Evolutionary conservation across 1,140 invertebrate genomes (phyloP), one percentile per base, ranked within the genome.

Genomic region (Zeugodacus cucurbitae): DNA sequence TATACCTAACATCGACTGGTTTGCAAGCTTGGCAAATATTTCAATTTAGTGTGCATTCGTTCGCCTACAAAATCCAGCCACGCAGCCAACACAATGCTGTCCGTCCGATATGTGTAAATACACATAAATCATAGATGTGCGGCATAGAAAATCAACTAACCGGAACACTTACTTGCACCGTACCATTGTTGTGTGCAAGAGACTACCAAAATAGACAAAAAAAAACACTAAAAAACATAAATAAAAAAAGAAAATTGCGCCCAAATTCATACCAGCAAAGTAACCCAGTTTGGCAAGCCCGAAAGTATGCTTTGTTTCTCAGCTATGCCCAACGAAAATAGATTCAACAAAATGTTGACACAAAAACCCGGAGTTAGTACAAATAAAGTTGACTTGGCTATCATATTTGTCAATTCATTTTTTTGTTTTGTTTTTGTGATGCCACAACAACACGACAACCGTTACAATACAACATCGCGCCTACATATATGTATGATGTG

Each of bases 71-170:
- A 5, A 34, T 32, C 62, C 62, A 32, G 29, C 70, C n/a, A 10
- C 26, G 41, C 41, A 48, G 22, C 34, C 74, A 82, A 82, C n/a
- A 82, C 44, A 82, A 82, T 82, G 74, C 74, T 82, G 41, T 48
- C 22, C 29, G 26, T 14, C 5, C 41, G 34, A 22, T 14, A 26
- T 29, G 20, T 29, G 41, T 48, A 82, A 82, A 82, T 29, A 54
- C 26, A 48, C 74, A 82, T 82, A 82, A 82, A 82, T 82, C 74
- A 82, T 82, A 82, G 41, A 82, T 82, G 26, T 82, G 11, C 26
- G 48, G 37, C 41, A 82, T 82, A 82, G 74, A 82, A 82, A 82
- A 82, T 82, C 74, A 82, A 82, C 74, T 82, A 82, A 37, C 44
- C 48, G 74, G 74, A 82, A 82, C 74, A 82, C 22, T 82, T 48